Base-by-base conservation (phyloP, 2,888 invertebrate genomes). In the Chrysotoxum bicinctum region DNA sequence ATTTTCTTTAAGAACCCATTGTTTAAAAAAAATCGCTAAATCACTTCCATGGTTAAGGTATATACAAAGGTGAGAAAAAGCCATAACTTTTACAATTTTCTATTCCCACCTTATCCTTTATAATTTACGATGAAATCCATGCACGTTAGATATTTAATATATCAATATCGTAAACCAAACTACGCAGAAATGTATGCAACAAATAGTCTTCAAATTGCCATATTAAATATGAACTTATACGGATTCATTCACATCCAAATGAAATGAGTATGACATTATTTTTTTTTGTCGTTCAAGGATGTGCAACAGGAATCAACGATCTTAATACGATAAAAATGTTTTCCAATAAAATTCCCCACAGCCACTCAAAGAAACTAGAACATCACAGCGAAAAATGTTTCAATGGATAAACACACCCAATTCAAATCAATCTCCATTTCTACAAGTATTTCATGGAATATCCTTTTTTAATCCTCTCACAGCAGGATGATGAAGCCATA, bases 401-500 rank as follows among this genome's bases (percentile, higher is more conserved):
- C 60, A 62, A 40, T 14, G 30, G 19, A 3, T 35, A 64, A 35
- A 62, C 45, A 62, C 45, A 30, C 32, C 50, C 43, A 35, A 64
- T 19, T 54, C 54, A 64, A 54, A 54, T 74, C 64, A 64, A 64
- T 64, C 45, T 43, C 3, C 7, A 52, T 62, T 32, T 37, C 30
- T 43, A 64, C n/a, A 43, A 32, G 23, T 37, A 14, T 60, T 50
- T 35, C 48, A 23, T 62, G 9, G 10, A 43, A 60, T 32, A 54
- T 60, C 60, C 60, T 40, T 60, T n/a, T 40, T 62, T 10, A 64
- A 45, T 64, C 45, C 62, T 5, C 45, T 30, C 62, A 64, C 62
- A 45, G 14, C 45, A 45, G 30, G 37, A 40, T 64, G 45, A 19
- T 19, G 30, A 64, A 30, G 62, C 60, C 60, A 23, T 40, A 60